These are phyloP conservation scores for Panulirus ornatus DNA, from an alignment of 1,140 invertebrate species.

Conservation along the genomic window DNA sequence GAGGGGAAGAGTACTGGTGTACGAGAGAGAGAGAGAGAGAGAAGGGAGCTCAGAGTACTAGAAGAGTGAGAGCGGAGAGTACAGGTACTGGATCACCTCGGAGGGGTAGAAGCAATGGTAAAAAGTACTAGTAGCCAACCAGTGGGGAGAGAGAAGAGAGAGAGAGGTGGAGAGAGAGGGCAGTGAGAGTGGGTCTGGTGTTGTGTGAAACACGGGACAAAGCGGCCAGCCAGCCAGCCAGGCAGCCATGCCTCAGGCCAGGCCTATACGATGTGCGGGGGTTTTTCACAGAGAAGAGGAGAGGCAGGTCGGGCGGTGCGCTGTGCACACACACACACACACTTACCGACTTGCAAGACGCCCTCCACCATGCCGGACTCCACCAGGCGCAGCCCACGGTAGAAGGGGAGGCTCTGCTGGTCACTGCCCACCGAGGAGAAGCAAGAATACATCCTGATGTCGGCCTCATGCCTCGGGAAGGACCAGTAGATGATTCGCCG, in stretches of 20 bases:
- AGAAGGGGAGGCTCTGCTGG: slow-evolving; percentile 89
- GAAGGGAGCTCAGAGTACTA: background rate
- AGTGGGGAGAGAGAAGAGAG: background rate
- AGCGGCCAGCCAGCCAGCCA: slow-evolving; percentile 35
- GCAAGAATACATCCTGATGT: slow-evolving; percentile 94
- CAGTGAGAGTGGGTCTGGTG: slow-evolving; percentile 24
- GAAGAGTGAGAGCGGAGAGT: background rate
- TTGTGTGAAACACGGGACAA: slow-evolving; percentile 24
- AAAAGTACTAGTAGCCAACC: background rate
- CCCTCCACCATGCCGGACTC: slow-evolving; percentile 88
- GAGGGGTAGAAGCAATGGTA: background rate
- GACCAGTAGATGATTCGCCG: slow-evolving; percentile 92
- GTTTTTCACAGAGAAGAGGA: background rate
- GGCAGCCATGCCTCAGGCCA: slow-evolving; percentile 43
- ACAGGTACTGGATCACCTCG: background rate
- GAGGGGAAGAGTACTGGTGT: background rate
- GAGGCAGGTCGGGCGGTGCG: background rate
- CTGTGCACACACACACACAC: background rate
- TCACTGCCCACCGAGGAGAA: slow-evolving; percentile 82
- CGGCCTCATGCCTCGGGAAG: slow-evolving; percentile 90
- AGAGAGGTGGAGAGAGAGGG: background rate
- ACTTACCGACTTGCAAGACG: slow-evolving; percentile 94
- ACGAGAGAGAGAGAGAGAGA: background rate
- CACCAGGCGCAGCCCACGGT: slow-evolving; percentile 89
- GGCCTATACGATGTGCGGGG: slow-evolving; percentile 27